Conservation (phyloP, 2,797 vertebrate genomes). For the Sphaeramia orbicularis region DNA sequence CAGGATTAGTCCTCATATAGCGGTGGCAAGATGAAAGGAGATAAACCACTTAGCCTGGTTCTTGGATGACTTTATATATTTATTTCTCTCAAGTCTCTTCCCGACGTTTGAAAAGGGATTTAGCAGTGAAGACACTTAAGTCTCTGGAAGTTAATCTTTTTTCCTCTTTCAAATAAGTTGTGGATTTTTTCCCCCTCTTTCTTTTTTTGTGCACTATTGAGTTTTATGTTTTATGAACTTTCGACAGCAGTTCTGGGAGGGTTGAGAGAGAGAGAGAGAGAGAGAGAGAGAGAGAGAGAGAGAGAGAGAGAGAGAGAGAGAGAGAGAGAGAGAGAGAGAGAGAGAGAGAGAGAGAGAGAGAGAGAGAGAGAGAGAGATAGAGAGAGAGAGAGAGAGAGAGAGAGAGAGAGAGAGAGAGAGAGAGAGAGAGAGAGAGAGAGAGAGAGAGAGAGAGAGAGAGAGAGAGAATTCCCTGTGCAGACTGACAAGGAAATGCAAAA, state of each 20-base stretch:
- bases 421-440: too few species aligned
- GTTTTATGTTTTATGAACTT: constrained; percentile 73
- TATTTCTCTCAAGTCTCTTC: constrained; percentile 81
- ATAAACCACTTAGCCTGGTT: constrained; percentile 82
- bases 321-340: too few species aligned
- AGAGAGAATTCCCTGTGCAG: too few species aligned
- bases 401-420: constrained; percentile 5
- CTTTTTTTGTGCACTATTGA: constrained; percentile 31
- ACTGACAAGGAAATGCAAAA: too few species aligned
- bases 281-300: too few species aligned
- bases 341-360: too few species aligned
- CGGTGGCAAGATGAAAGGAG: constrained; percentile 82
- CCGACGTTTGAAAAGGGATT: constrained; percentile 82
- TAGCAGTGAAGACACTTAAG: constrained; percentile 79
- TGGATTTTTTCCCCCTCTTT: constrained; percentile 44
- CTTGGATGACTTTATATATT: constrained; percentile 85
- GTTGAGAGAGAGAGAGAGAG: constrained; percentile 6
- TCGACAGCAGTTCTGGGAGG: constrained; percentile 50
- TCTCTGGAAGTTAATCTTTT: constrained; percentile 79
- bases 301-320: too few species aligned
- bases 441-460: too few species aligned
- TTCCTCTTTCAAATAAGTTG: constrained; percentile 74
- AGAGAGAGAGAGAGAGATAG: constrained; percentile 5
- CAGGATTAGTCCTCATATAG: constrained; percentile 78
- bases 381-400: too few species aligned